phyloP scores from a whole-genome alignment of 2,797 vertebrate genomes.

The Peromyscus eremicus region DNA sequence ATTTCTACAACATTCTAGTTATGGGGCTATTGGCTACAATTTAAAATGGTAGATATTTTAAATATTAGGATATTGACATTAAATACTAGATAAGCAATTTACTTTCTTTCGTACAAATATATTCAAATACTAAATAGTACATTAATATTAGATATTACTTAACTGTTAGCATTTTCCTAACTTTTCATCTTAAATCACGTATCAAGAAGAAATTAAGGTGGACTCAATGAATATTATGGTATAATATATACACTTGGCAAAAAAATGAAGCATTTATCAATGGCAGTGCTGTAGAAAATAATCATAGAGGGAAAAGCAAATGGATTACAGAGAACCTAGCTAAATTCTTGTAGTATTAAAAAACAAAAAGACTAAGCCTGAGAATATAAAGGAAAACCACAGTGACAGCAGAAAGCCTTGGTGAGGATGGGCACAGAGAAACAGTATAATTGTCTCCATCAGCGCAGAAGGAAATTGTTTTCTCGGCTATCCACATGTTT shows the following conservation, averaged over 20 bases:
- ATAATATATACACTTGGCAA: slow-evolving; percentile 33
- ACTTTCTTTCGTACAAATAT: slow-evolving; percentile 69
- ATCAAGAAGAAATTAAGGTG: slow-evolving; percentile 64
- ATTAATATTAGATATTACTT: slow-evolving; percentile 26
- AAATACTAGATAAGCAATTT: slow-evolving; percentile 49
- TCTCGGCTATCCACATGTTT: slow-evolving; percentile 69
- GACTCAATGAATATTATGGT: neutral
- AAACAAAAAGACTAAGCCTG: neutral
- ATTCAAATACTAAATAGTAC: slow-evolving; percentile 27
- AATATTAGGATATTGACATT: neutral
- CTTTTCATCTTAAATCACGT: slow-evolving; percentile 55
- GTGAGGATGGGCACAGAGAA: slow-evolving; percentile 39
- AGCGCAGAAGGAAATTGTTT: slow-evolving; percentile 67
- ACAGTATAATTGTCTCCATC: slow-evolving; percentile 50
- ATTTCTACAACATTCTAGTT: slow-evolving; percentile 29
- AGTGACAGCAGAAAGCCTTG: neutral
- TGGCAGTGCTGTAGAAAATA: slow-evolving; percentile 37
- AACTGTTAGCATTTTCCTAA: neutral
- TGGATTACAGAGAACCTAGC: slow-evolving; percentile 36
- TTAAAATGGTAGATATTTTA: slow-evolving; percentile 60
- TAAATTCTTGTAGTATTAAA: slow-evolving; percentile 46
- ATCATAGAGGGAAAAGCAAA: slow-evolving; percentile 32
- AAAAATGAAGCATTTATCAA: slow-evolving; percentile 43
- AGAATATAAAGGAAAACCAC: neutral
- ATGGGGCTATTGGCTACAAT: neutral